phyloP scores from a whole-genome alignment of 2,113 vertebrate genomes.

The rat (Rattus norvegicus) region GRCr8 NC_086023.1:162368001-162368500 shows the following conservation, averaged over 20 bases:
- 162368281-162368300: neutral
- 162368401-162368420: slow-evolving; percentile 69
- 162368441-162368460: slow-evolving; percentile 79
- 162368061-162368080: neutral
- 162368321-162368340: neutral
- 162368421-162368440: slow-evolving; percentile 80
- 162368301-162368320: rapidly evolving
- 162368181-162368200: neutral
- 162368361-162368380: neutral
- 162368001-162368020: neutral
- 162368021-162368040: neutral
- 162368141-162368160: too few relatives aligned
- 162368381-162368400: neutral
- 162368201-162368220: neutral
- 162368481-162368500: slow-evolving; percentile 71
- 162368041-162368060: neutral
- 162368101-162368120: neutral
- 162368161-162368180: neutral
- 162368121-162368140: too few relatives aligned
- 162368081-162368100: too few relatives aligned
- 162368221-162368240: neutral
- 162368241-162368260: neutral
- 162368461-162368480: slow-evolving; percentile 73
- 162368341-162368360: neutral
- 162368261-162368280: neutral